Evolutionary conservation across 2,888 invertebrate species (phyloP), one percentile per base, ranked within the genome.

Genomic region (Sepioteuthis lessoniana): DNA sequence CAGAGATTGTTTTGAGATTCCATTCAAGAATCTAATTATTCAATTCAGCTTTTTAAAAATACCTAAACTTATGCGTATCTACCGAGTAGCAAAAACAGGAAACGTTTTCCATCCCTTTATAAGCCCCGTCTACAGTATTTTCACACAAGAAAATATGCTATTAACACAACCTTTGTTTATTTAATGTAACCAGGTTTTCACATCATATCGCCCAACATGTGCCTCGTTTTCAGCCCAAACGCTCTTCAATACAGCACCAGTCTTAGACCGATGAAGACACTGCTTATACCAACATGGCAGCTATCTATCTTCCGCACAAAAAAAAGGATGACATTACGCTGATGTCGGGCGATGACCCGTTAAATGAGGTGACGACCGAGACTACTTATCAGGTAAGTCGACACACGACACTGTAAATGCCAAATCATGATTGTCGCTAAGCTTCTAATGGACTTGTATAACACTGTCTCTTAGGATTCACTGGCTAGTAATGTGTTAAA

Each of bases 371-470:
- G 76, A 76, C n/a, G 76, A 76, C 76, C 76, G 76, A 76, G 13
- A 76, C n/a, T 76, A 35, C 76, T 76, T 76, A 76, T 76, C 76
- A 76, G n/a, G 76, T n/a, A 76, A 35, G n/a, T 76, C n/a, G n/a
- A 76, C n/a, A 76, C 76, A 76, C 76, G 76, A 76, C 76, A 76
- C 76, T 16, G n/a, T 76, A 76, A 76, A 76, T 76, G n/a, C 76
- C 35, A 76, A 76, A 35, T 76, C 35, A 76, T n/a, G 76, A 76
- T 0, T 76, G 76, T n/a, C n/a, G n/a, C n/a, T 76, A n/a, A 35
- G 76, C 76, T 76, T 76, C n/a, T 76, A 76, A 76, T 76, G 76
- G 76, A 76, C n/a, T 76, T 76, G 35, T 76, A 13, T n/a, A 76
- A 76, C 76, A 76, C n/a, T 76, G n/a, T 76, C n/a, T 76, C 35